Percentiles rank a stretch among this genome's conserved stretches.
phyloP scores from a whole-genome alignment of 2,797 vertebrate genomes.

The Lates japonicus region DNA sequence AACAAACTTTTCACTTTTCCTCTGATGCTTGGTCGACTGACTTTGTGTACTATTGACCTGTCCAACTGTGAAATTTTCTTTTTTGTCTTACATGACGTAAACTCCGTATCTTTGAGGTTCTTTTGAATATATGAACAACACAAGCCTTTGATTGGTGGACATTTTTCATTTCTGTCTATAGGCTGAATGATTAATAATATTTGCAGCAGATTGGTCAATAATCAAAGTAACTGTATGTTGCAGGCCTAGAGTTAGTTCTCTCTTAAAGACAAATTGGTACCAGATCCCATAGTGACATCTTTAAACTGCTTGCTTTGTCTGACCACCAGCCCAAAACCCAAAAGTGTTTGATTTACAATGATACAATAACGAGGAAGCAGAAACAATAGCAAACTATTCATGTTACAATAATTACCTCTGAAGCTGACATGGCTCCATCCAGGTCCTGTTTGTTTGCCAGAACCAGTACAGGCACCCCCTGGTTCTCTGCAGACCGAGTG shows the following conservation, averaged over 20 bases:
- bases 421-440: constrained; percentile 73
- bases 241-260: not conserved
- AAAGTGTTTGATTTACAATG: not conserved
- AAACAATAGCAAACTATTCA: not conserved
- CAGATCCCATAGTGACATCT: no score
- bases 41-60: no score
- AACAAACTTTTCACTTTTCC: no score
- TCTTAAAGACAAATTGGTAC: no score
- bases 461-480: constrained; percentile 85
- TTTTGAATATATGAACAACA: not conserved
- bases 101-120: no score
- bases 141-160: no score
- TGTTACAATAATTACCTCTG: constrained; percentile 66
- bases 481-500: constrained; percentile 83
- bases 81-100: no score
- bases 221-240: not conserved
- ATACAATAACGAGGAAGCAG: not conserved
- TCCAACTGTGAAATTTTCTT: no score
- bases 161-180: not conserved
- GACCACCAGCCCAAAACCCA: no score
- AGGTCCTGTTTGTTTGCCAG: constrained; percentile 89
- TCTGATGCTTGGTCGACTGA: no score
- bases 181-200: not conserved
- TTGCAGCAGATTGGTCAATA: no score
- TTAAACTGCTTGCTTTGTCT: no score